Evolutionary conservation across 2,113 vertebrate genomes (phyloP), one percentile per base, ranked within the genome.

Genomic region (Tangachromis dhanisi): DNA sequence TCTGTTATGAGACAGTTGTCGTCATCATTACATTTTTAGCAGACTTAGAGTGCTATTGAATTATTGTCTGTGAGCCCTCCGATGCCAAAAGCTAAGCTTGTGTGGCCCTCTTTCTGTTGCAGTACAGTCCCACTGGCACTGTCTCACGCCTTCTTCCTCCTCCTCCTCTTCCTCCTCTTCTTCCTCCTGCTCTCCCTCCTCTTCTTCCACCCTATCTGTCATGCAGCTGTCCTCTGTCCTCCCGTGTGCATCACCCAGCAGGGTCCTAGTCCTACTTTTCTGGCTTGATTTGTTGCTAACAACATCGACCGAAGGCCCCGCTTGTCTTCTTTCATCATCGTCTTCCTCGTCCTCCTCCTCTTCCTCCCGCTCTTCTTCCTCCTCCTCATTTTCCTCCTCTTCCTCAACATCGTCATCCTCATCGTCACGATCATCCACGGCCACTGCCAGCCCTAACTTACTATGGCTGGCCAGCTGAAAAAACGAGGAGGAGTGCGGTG

Each of bases 341-440:
- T 90, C 89, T 86, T 95, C 89, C 12, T 88, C 61, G 1, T 66
- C 90, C 2, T 85, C 87, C 3, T 87, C 94, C 86, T 86, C 85
- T 13, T 91, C 92, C 19, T 92, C 88, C 3, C 83, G 86, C 1
- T 91, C 83, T 6, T 88, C 86, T 2, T 87, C 94, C 1, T 93
- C 92, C 2, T 93, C 90, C 86, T 94, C 93, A 38, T 96, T 91
- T 59, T 95, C 83, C 38, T 96, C 96, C 57, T 97, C 97, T 81
- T 97, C 97, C 83, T 97, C 97, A 66, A 86, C 89, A 88, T 93
- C 92, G 9, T 94, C 92, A 9, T 93, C 93, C 92, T 94, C 94
- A 40, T 96, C 95, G 24, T 95, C 84, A 11, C 95, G 95, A 47
- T 97, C 97, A 82, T 97, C 97, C 83, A 94, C 88, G 89, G 84